phyloP scores from a whole-genome alignment of 2,797 vertebrate species.

The Chelonia mydas region DNA sequence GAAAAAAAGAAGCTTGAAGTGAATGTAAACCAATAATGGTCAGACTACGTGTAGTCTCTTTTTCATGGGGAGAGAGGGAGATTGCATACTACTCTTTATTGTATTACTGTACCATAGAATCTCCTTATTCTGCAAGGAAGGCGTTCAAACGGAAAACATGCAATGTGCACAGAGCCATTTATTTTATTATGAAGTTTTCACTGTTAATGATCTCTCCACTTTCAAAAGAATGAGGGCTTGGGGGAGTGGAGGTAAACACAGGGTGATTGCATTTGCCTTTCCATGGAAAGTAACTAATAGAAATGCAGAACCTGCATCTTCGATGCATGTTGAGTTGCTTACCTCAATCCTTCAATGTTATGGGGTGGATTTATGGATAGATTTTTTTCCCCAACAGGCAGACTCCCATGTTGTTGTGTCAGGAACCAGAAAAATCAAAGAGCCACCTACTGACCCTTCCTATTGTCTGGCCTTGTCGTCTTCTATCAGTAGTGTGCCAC shows the following conservation, averaged over 20 bases:
- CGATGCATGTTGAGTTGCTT: slow-evolving; percentile 7
- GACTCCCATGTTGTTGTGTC: slow-evolving; percentile 66
- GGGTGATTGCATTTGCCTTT: slow-evolving; percentile 31
- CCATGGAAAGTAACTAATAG: slow-evolving; percentile 45
- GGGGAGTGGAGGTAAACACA: neutral
- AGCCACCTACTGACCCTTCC: slow-evolving; percentile 82
- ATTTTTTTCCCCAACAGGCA: slow-evolving; percentile 15
- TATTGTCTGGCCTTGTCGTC: slow-evolving; percentile 81
- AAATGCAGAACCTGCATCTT: neutral
- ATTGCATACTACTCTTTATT: accelerated
- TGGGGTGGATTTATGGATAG: slow-evolving; percentile 16
- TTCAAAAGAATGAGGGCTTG: neutral
- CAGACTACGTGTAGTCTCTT: neutral
- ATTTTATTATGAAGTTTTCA: slow-evolving; percentile 11
- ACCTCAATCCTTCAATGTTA: slow-evolving; percentile 7
- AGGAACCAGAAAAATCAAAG: slow-evolving; percentile 81
- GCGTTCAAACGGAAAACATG: neutral
- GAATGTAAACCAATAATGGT: accelerated
- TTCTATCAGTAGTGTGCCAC: slow-evolving; percentile 77
- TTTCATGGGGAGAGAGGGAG: neutral
- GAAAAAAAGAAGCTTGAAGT: neutral
- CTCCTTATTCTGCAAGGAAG: neutral
- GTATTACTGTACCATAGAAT: neutral
- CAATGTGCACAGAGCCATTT: neutral
- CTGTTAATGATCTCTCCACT: neutral